Evolutionary conservation across 2,113 vertebrate species (phyloP).

Genomic region (Columba livia): DNA sequence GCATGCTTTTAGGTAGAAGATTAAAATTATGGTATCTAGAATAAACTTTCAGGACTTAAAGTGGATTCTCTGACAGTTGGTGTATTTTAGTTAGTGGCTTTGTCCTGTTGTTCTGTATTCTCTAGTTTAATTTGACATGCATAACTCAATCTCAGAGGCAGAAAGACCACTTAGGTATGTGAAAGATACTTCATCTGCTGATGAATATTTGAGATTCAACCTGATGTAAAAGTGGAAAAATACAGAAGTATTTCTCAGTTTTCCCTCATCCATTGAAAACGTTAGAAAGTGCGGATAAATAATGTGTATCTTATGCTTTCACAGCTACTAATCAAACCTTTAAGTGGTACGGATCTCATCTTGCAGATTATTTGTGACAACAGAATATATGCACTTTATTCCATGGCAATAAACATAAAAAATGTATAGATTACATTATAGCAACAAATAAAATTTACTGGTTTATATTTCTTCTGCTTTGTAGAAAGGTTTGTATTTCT

Average conservation of each 20-base stretch:
- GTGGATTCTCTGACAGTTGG: not conserved
- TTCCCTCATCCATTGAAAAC: not conserved
- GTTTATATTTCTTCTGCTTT: not conserved
- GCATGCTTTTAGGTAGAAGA: not conserved
- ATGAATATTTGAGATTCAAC: not conserved
- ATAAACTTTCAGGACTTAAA: not conserved
- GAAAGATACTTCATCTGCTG: not conserved
- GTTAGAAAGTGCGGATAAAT: not conserved
- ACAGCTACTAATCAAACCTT: not conserved
- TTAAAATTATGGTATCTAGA: not conserved
- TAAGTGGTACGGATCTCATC: not conserved
- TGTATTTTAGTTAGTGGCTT: not conserved
- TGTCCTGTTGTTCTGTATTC: not conserved
- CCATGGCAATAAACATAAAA: not conserved
- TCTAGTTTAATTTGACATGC: not conserved
- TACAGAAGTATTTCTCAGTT: not conserved
- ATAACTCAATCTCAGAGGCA: not conserved
- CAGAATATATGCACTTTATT: not conserved
- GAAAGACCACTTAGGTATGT: not conserved
- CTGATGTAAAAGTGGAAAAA: not conserved
- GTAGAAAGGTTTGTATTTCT: not conserved
- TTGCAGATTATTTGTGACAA: not conserved
- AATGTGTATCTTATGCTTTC: not conserved
- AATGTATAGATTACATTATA: not conserved
- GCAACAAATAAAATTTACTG: not conserved